Conservation (phyloP, 2,113 vertebrate species). For the Carassius carassius region DNA sequence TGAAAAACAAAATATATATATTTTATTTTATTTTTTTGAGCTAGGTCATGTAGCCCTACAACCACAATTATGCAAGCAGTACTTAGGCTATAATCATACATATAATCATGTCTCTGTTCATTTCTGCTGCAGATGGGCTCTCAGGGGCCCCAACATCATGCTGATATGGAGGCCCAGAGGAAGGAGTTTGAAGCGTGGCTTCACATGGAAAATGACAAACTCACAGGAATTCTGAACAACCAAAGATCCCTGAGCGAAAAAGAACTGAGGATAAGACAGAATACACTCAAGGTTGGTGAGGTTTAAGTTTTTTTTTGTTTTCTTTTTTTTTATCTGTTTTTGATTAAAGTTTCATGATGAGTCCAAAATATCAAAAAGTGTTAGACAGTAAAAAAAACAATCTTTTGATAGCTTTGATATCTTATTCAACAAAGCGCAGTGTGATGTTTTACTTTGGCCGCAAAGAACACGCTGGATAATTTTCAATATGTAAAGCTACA, state of each 20-base stretch:
- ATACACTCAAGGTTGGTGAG: slow-evolving; percentile 78
- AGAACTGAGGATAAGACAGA: slow-evolving; percentile 65
- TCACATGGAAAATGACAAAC: slow-evolving; percentile 73
- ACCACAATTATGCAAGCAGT: neutral
- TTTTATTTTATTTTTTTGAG: too few species aligned
- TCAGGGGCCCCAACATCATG: neutral
- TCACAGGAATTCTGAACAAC: slow-evolving; percentile 69
- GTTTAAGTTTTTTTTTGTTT: neutral
- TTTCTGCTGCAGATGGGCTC: slow-evolving; percentile 52
- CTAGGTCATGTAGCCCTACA: neutral
- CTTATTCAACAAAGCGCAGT: slow-evolving; percentile 26
- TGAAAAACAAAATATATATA: neutral
- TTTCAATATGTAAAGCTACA: neutral
- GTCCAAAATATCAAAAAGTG: slow-evolving; percentile 13
- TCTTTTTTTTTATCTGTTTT: slow-evolving; percentile 19
- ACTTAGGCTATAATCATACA: neutral
- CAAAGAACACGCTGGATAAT: neutral
- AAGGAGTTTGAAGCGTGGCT: slow-evolving; percentile 84
- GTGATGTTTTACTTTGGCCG: slow-evolving; percentile 12
- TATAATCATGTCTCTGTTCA: slow-evolving; percentile 2
- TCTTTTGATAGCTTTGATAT: slow-evolving; percentile 33
- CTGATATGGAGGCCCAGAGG: slow-evolving; percentile 54
- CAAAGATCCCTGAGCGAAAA: slow-evolving; percentile 54
- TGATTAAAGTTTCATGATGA: slow-evolving; percentile 29
- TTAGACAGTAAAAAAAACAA: slow-evolving; percentile 29